Evolutionary conservation across 2,113 vertebrate genomes (phyloP).

Genomic region (Pristiophorus japonicus): DNA sequence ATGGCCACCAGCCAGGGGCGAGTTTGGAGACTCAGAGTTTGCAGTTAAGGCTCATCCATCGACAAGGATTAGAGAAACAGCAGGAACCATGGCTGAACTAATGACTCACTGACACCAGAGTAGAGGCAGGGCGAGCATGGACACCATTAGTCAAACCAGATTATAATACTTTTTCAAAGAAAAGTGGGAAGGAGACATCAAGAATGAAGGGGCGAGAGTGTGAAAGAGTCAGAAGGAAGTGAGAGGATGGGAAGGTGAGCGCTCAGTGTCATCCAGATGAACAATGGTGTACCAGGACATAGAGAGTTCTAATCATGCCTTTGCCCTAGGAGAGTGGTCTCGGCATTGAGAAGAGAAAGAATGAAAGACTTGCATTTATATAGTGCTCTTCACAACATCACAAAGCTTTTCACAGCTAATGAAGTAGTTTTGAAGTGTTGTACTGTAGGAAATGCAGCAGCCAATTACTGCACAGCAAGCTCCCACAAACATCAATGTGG

Average conservation of each 20-base stretch:
- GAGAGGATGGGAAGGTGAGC: background rate
- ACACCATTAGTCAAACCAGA: background rate
- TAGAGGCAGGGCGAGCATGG: background rate
- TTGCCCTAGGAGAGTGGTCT: background rate
- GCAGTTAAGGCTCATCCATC: background rate
- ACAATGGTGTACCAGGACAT: background rate
- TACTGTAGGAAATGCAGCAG: background rate
- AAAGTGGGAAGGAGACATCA: background rate
- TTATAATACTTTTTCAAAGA: background rate
- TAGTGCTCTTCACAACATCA: background rate
- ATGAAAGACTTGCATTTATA: background rate
- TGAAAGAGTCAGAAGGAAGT: background rate
- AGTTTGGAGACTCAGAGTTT: background rate
- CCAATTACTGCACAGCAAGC: background rate
- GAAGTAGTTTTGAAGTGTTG: background rate
- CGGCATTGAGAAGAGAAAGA: background rate
- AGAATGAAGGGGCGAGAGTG: background rate
- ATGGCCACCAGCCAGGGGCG: background rate
- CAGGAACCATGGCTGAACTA: background rate
- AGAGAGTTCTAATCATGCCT: background rate
- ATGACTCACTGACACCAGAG: background rate
- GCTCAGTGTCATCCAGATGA: background rate
- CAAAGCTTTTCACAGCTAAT: background rate
- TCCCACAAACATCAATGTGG: background rate
- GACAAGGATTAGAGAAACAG: background rate